A percentile compares a stretch with the other conserved stretches of the same genome.
Conservation (phyloP, 2,113 vertebrate genomes). For the Astur gentilis region DNA sequence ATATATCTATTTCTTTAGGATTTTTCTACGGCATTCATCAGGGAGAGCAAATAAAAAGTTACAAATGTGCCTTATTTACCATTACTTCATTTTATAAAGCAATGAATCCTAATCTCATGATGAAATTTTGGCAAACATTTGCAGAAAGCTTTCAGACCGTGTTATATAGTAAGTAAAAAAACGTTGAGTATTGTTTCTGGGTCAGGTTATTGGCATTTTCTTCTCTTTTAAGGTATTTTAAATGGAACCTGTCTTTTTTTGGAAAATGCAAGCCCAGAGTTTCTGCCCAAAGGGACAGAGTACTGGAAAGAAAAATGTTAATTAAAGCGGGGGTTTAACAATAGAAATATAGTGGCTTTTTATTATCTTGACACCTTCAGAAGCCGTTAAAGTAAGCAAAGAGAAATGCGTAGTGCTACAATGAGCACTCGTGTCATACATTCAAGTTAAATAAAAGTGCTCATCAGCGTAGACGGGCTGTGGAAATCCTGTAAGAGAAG, state of each 20-base stretch:
- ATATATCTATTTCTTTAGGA: neutral
- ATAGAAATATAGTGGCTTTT: neutral
- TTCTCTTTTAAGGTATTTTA: neutral
- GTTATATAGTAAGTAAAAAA: neutral
- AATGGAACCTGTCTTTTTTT: neutral
- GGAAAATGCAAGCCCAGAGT: neutral
- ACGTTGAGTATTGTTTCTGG: neutral
- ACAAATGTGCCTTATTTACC: neutral
- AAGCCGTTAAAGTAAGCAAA: neutral
- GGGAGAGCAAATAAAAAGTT: conserved; percentile 15
- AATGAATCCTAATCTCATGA: neutral
- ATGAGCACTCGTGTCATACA: neutral
- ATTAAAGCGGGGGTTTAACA: conserved; percentile 1
- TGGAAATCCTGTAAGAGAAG: neutral
- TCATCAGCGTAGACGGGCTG: neutral
- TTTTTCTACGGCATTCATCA: neutral
- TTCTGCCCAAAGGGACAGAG: neutral
- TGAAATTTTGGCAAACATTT: neutral
- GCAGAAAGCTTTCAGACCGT: neutral
- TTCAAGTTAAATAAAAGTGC: neutral
- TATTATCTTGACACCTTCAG: neutral
- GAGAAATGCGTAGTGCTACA: neutral
- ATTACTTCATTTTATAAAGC: conserved; percentile 20
- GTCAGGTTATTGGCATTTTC: neutral
- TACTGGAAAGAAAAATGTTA: neutral